Evolutionary conservation across 2,888 invertebrate genomes (phyloP).

Genomic region (Gerris lacustris): DNA sequence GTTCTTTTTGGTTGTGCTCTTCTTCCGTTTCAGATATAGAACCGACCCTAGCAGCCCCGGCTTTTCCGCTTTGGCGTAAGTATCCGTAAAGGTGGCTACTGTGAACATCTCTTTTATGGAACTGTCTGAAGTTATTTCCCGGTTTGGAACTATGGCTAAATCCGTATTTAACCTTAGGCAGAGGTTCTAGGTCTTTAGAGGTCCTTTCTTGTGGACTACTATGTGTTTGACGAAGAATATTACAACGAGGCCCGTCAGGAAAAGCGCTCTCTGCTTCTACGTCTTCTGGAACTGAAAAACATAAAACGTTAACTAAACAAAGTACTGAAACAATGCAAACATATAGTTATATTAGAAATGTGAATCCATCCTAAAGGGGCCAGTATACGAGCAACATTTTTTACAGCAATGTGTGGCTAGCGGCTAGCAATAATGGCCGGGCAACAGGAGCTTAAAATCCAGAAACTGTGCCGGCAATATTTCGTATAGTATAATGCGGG

Average conservation of each 20-base stretch:
- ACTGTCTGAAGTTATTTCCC: not conserved
- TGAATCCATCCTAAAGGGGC: too few species aligned
- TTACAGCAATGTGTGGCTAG: too few species aligned
- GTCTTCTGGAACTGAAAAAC: conserved; percentile 41
- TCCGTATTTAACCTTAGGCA: not conserved
- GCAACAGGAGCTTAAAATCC: too few species aligned
- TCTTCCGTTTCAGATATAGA: not conserved
- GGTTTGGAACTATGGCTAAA: not conserved
- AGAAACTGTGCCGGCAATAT: too few species aligned
- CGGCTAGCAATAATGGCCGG: too few species aligned
- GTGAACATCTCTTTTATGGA: not conserved
- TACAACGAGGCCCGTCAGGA: conserved; percentile 10
- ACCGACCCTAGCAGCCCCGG: not conserved
- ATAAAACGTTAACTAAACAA: not conserved
- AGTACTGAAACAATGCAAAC: too few species aligned
- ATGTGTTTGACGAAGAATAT: conserved; percentile 22
- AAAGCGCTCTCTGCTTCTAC: conserved; percentile 33
- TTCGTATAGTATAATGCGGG: too few species aligned
- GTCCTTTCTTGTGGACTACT: conserved; percentile 28
- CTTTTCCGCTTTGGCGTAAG: not conserved
- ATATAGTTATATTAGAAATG: too few species aligned
- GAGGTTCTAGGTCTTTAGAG: not conserved
- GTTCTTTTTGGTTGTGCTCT: not conserved
- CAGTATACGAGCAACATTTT: too few species aligned
- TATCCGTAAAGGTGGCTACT: not conserved